Conservation (phyloP, 2,797 vertebrate species). For the Varecia variegata region DNA sequence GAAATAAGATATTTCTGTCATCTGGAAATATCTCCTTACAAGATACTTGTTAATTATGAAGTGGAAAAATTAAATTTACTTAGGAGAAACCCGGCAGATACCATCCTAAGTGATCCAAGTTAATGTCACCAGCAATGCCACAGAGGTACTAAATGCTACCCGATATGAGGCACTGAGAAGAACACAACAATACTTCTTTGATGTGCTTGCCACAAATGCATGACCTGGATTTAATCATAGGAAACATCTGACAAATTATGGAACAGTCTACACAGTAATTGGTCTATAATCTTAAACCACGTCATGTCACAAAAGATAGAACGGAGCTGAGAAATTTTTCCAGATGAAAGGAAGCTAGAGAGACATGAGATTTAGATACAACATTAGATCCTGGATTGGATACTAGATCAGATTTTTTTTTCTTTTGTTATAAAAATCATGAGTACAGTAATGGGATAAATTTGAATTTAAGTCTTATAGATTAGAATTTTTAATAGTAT, state of each 20-base stretch:
- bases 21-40: not conserved
- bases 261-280: not conserved
- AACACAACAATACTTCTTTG: not conserved
- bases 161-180: fast-evolving
- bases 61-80: not conserved
- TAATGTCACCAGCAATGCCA: not conserved
- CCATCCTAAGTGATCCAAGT: not conserved
- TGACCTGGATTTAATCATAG: not conserved
- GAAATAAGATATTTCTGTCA: not conserved
- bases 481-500: conserved; percentile 1
- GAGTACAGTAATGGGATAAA: not conserved
- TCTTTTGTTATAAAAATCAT: not conserved
- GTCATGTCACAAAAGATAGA: not conserved
- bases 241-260: not conserved
- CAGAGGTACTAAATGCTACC: fast-evolving
- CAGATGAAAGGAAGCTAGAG: not conserved
- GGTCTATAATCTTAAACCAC: not conserved
- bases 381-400: not conserved
- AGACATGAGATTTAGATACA: not conserved
- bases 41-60: not conserved
- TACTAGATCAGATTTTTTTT: not conserved
- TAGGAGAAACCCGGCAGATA: not conserved
- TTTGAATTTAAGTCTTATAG: not conserved
- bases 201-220: not conserved
- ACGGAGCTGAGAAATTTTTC: not conserved